Evolutionary conservation across 2,888 invertebrate genomes (phyloP).

Genomic region (Apamea monoglypha): DNA sequence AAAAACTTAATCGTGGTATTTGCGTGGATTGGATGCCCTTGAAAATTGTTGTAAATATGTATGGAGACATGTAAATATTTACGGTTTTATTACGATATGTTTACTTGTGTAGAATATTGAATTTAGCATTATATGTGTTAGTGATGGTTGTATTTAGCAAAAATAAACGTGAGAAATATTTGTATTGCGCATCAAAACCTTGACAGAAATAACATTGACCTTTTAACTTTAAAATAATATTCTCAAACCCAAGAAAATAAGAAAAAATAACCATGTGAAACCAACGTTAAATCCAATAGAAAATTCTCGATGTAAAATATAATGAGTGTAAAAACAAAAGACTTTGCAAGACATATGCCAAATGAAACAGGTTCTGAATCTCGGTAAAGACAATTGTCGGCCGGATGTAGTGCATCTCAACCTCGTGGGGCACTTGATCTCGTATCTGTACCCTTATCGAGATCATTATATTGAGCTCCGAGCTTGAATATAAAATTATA

Average conservation of each 20-base stretch:
- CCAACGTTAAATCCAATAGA: slow-evolving; percentile 28
- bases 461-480: slow-evolving; percentile 51
- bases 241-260: neutral
- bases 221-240: neutral
- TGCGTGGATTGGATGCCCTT: slow-evolving; percentile 51
- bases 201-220: neutral
- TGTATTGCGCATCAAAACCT: slow-evolving; percentile 1
- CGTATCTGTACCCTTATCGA: slow-evolving; percentile 65
- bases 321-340: slow-evolving; percentile 73
- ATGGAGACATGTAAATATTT: slow-evolving; percentile 50
- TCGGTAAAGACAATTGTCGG: slow-evolving; percentile 75
- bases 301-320: slow-evolving; percentile 46
- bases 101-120: slow-evolving; percentile 36
- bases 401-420: slow-evolving; percentile 80
- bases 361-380: slow-evolving; percentile 77
- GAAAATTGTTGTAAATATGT: slow-evolving; percentile 52
- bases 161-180: slow-evolving; percentile 24
- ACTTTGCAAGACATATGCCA: slow-evolving; percentile 70
- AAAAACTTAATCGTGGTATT: slow-evolving; percentile 44
- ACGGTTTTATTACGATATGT: slow-evolving; percentile 44
- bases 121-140: slow-evolving; percentile 33
- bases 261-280: slow-evolving; percentile 6
- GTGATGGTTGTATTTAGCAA: slow-evolving; percentile 28
- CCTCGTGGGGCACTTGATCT: slow-evolving; percentile 73
- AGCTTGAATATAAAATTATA: slow-evolving; percentile 44